Base-by-base conservation (phyloP, 2,113 vertebrate species). In the Lampris incognitus region DNA sequence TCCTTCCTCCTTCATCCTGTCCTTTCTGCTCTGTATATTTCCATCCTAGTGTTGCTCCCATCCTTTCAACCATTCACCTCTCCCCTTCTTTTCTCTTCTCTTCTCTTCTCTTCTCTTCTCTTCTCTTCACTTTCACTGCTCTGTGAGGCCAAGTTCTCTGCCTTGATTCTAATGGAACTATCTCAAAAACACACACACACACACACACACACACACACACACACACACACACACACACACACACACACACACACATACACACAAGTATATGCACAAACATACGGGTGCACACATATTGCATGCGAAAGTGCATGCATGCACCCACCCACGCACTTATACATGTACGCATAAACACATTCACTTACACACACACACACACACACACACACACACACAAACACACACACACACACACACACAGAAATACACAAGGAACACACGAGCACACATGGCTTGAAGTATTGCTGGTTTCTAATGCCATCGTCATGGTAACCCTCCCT, bases 401-500 rank as follows among this genome's bases (percentile, higher is more conserved):
- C 54, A 46, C 67, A 57, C 67, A 58, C 67, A 69, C 52, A 59
- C 68, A 60, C 49, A 42, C 38, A 37, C 59, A 78, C 70, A 79
- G 68, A 62, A 66, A 71, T 71, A 74, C 78, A 72, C 72, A 78
- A 63, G 86, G 64, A 80, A 74, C 78, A 72, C 72, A 78, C 60
- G 86, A 64, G 78, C 82, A 90, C 68, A 76, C 78, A 82, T 4
- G 72, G 79, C 70, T 82, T 85, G 86, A 91, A 85, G 79, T 75
- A 82, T 90, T 87, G 79, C 89, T 91, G 80, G 70, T 87, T 90
- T 89, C 82, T 86, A 92, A 88, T 86, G 83, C 87, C 83, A 93
- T 94, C 84, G 90, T 91, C 92, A 94, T 94, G 91, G 93, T 87
- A 94, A 93, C 92, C 85, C 91, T 91, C 84, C 88, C 87, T 91